Percentiles rank a stretch among this genome's conserved stretches.
Evolutionary conservation across 2,797 vertebrate species (phyloP).

Genomic region (Acanthurus tractus): DNA sequence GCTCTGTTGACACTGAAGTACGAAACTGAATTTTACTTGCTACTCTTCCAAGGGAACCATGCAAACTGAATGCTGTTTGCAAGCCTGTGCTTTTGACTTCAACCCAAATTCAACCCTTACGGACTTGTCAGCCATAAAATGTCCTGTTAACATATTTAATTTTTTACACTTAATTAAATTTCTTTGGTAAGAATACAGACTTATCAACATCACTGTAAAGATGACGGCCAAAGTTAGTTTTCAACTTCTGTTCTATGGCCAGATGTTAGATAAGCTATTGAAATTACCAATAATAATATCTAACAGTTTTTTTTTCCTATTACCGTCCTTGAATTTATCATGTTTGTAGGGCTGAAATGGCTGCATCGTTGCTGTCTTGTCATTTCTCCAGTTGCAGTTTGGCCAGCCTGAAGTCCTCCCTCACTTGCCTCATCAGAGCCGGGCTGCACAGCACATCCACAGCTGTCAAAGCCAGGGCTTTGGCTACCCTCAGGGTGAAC

Average conservation of each 20-base stretch:
- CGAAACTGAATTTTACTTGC: too few species aligned
- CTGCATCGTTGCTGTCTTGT: neutral
- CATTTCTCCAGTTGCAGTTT: constrained; percentile 42
- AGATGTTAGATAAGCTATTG: neutral
- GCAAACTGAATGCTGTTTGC: too few species aligned
- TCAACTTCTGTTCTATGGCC: neutral
- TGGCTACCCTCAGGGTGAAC: constrained; percentile 89
- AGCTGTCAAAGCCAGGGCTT: constrained; percentile 92
- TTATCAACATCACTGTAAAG: too few species aligned
- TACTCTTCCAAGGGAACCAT: too few species aligned
- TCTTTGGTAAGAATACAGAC: too few species aligned
- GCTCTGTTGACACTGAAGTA: too few species aligned
- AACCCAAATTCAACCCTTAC: too few species aligned
- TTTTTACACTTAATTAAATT: too few species aligned
- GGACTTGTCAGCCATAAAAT: too few species aligned
- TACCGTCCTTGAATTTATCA: neutral
- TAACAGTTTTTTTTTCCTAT: too few species aligned
- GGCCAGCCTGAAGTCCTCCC: constrained; percentile 76
- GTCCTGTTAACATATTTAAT: too few species aligned
- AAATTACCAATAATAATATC: neutral
- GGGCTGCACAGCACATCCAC: constrained; percentile 89
- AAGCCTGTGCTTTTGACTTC: too few species aligned
- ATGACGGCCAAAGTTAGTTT: neutral
- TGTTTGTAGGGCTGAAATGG: neutral
- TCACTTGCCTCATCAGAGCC: constrained; percentile 63